phyloP scores from a whole-genome alignment of 2,113 vertebrate species.

The Trematocara macrostoma region DNA sequence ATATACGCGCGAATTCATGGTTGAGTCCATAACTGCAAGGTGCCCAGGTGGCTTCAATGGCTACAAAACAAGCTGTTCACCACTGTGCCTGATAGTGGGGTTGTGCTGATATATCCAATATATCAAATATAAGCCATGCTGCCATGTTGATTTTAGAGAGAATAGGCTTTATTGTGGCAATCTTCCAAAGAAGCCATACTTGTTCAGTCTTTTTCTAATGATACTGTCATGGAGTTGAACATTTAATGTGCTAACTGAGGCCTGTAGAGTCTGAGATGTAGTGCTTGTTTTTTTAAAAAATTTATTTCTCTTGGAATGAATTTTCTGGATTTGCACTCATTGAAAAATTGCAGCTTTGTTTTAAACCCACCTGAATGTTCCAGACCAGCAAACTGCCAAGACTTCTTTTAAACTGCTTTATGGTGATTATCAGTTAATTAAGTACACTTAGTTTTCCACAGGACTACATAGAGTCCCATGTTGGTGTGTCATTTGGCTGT shows the following conservation, averaged over 20 bases:
- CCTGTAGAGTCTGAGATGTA: neutral
- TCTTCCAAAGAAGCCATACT: neutral
- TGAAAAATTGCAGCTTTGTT: neutral
- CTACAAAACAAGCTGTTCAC: neutral
- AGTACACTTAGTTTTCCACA: neutral
- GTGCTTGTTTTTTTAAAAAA: neutral
- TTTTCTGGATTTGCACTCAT: neutral
- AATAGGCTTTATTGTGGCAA: neutral
- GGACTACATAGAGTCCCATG: neutral
- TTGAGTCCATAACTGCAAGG: neutral
- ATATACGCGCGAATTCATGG: fast-evolving
- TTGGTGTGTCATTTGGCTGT: neutral
- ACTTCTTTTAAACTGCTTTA: neutral
- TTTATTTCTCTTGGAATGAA: neutral
- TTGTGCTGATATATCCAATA: neutral
- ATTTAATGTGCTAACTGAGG: neutral
- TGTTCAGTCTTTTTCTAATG: neutral
- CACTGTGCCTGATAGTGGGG: neutral
- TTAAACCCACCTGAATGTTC: neutral
- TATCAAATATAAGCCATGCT: neutral
- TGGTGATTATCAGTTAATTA: neutral
- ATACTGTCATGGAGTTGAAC: neutral
- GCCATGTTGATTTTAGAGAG: neutral
- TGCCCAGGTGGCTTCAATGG: neutral
- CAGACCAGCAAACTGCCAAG: neutral